These are phyloP conservation scores for Neolamprologus ventralis DNA, from an alignment of 2,113 vertebrate species.

Conservation along the genomic window DNA sequence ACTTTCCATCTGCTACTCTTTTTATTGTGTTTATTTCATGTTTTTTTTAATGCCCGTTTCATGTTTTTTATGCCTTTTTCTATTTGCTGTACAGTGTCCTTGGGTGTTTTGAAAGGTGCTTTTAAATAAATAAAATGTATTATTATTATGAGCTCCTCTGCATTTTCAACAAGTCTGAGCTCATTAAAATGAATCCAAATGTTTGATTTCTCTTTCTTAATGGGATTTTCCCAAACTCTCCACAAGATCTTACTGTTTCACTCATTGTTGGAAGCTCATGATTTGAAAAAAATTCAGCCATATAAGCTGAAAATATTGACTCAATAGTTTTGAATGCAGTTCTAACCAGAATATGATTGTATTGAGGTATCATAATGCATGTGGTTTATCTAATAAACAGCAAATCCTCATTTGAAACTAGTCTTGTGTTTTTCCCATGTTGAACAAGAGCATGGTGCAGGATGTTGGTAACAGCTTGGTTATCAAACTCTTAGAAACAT, in stretches of 20 bases:
- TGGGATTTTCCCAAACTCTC: neutral
- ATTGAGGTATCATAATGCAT: no score
- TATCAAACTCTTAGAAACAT: neutral
- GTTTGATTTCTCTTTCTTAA: neutral
- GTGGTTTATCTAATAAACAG: no score
- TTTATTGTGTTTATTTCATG: no score
- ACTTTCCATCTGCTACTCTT: no score
- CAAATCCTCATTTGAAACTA: neutral
- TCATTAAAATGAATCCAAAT: neutral
- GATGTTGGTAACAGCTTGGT: neutral
- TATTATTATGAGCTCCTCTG: neutral
- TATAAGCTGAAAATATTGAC: neutral
- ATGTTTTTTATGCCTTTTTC: no score
- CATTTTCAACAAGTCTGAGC: neutral
- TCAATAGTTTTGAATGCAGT: neutral
- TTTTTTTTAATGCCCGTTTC: rapidly evolving
- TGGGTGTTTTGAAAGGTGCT: no score
- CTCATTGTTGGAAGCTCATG: neutral
- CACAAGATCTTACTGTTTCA: neutral
- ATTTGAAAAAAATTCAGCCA: rapidly evolving
- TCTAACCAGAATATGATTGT: no score
- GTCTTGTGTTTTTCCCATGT: neutral
- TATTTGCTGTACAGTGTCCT: no score
- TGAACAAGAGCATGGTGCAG: neutral
- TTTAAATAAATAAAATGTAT: no score